Percentiles rank a stretch among this genome's conserved stretches.
phyloP scores from a whole-genome alignment of 1,140 invertebrate species.

The Ridgeia piscesae region DNA sequence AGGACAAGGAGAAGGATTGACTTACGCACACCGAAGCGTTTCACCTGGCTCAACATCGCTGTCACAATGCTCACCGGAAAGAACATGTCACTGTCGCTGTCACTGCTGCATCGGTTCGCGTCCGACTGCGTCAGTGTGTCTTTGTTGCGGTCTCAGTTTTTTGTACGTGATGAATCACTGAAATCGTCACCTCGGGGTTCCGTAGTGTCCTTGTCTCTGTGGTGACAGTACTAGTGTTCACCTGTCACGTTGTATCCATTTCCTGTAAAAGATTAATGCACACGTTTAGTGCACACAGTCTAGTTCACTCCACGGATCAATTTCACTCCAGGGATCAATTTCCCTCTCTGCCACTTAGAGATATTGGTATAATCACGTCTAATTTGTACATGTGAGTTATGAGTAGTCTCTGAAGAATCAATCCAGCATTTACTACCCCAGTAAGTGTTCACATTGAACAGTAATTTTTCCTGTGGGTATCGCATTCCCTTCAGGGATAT shows the following conservation, averaged over 20 bases:
- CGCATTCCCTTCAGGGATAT: too few relatives aligned
- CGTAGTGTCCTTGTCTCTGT: background rate
- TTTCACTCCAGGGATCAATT: too few relatives aligned
- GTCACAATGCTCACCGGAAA: background rate
- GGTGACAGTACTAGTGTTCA: background rate
- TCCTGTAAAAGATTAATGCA: background rate
- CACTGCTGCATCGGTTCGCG: background rate
- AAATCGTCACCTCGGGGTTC: background rate
- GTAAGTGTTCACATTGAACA: too few relatives aligned
- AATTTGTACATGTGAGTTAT: too few relatives aligned
- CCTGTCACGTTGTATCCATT: background rate
- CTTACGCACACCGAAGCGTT: background rate
- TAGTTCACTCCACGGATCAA: background rate
- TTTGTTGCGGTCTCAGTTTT: too few relatives aligned
- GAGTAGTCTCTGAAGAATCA: too few relatives aligned
- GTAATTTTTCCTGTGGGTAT: too few relatives aligned
- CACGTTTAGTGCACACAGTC: background rate
- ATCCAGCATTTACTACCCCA: too few relatives aligned
- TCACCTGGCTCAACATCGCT: background rate
- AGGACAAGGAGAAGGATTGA: background rate
- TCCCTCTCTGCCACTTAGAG: too few relatives aligned
- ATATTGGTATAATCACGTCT: too few relatives aligned
- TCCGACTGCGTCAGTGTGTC: background rate
- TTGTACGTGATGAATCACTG: background rate
- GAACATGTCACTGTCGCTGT: background rate